These are phyloP conservation scores for Augochlora pura DNA, from an alignment of 1,140 invertebrate species.

Conservation along the genomic window DNA sequence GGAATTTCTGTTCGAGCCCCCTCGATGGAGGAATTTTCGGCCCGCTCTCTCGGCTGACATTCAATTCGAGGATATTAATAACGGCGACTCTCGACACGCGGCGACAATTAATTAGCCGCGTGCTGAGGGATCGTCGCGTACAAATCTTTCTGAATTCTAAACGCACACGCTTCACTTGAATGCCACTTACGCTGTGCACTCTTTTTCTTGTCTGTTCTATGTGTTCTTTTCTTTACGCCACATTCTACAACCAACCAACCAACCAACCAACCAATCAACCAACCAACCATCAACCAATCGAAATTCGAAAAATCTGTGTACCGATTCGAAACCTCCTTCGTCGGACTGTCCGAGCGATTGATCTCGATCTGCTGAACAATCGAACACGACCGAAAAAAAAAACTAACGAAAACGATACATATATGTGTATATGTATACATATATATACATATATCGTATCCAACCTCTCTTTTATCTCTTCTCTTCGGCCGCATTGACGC, in stretches of 20 bases:
- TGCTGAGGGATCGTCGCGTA: neutral
- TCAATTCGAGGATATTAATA: too few species aligned
- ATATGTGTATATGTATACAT: slow-evolving; percentile 6
- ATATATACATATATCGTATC: slow-evolving; percentile 7
- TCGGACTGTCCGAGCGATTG: slow-evolving; percentile 44
- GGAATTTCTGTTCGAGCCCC: too few species aligned
- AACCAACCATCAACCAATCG: slow-evolving; percentile 50
- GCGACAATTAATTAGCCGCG: too few species aligned
- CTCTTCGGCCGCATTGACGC: slow-evolving; percentile 75
- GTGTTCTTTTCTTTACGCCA: slow-evolving; percentile 79
- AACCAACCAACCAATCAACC: slow-evolving; percentile 63
- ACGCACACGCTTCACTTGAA: slow-evolving; percentile 75
- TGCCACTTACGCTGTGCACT: slow-evolving; percentile 79
- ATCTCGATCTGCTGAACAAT: neutral
- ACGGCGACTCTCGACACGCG: neutral
- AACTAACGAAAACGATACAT: neutral
- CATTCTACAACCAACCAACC: slow-evolving; percentile 69
- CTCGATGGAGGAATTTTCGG: too few species aligned
- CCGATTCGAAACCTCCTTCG: slow-evolving; percentile 37
- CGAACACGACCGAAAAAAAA: slow-evolving; percentile 6
- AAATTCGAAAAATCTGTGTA: slow-evolving; percentile 49
- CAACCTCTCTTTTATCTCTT: slow-evolving; percentile 55
- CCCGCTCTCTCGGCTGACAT: too few species aligned
- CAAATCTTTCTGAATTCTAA: slow-evolving; percentile 16
- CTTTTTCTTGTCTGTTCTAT: slow-evolving; percentile 80